Percentiles rank a stretch among this genome's conserved stretches.
Evolutionary conservation across 2,797 vertebrate genomes (phyloP).

Genomic region (Myiotriccus ornatus): DNA sequence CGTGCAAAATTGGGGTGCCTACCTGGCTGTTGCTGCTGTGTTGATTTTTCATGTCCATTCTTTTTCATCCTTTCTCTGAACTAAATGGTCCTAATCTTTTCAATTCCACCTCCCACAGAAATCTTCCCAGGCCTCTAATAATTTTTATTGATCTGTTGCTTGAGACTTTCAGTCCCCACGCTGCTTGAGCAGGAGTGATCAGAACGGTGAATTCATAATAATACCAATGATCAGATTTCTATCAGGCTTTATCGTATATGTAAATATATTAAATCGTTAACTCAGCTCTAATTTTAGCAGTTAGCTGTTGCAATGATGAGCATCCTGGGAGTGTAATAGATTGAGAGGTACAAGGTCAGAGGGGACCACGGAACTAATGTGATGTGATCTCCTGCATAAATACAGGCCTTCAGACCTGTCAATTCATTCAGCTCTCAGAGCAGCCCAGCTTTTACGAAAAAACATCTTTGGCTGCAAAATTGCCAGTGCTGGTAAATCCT

Average conservation of each 20-base stretch:
- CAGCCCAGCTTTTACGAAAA: not conserved
- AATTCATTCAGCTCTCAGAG: not conserved
- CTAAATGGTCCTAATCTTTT: constrained; percentile 38
- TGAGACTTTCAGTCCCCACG: not conserved
- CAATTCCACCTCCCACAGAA: constrained; percentile 58
- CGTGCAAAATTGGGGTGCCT: not conserved
- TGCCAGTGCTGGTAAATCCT: not conserved
- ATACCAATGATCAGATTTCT: not conserved
- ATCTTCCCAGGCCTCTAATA: constrained; percentile 55
- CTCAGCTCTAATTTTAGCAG: constrained; percentile 29
- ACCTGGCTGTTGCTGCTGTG: not conserved
- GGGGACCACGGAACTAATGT: not conserved
- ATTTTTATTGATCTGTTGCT: constrained; percentile 61
- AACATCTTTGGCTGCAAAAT: not conserved
- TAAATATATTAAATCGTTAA: constrained; percentile 1
- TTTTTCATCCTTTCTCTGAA: constrained; percentile 43
- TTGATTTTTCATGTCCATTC: constrained; percentile 9
- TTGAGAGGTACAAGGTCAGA: constrained; percentile 19
- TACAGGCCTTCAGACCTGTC: not conserved
- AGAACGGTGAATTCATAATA: not conserved
- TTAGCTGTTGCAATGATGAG: not conserved
- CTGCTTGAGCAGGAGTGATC: constrained; percentile 5
- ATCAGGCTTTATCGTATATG: not conserved
- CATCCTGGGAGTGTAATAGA: not conserved
- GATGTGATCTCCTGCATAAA: constrained; percentile 24